phyloP scores from a whole-genome alignment of 1,140 invertebrate genomes.

The Bombyx mandarina region DNA sequence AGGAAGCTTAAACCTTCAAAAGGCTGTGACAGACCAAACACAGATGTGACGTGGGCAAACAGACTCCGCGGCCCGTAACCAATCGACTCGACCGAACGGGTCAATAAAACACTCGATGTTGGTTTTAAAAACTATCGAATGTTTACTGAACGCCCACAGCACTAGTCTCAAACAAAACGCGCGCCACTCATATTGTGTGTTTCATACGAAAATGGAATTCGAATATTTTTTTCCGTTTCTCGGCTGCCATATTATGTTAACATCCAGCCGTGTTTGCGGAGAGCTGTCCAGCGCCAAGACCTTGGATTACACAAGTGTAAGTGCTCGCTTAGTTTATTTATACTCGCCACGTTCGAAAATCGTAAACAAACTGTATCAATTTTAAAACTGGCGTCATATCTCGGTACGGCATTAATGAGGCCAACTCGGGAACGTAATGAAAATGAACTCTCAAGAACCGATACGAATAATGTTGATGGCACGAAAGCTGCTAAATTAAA shows the following conservation, averaged over 20 bases:
- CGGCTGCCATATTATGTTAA: too few species aligned
- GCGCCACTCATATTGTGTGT: neutral
- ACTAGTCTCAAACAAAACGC: conserved; percentile 15
- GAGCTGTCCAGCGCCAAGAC: too few species aligned
- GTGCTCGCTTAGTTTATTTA: too few species aligned
- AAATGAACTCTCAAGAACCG: conserved; percentile 4
- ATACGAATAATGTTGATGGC: conserved; percentile 2
- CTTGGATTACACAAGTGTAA: too few species aligned
- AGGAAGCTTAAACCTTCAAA: conserved; percentile 46
- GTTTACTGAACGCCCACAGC: conserved; percentile 16
- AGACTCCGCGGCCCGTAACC: conserved; percentile 32
- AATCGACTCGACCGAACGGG: conserved; percentile 26
- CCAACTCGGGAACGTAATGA: conserved; percentile 2
- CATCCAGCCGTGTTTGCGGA: too few species aligned
- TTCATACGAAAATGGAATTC: conserved; percentile 8
- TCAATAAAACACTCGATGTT: conserved; percentile 21
- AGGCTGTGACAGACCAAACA: conserved; percentile 50
- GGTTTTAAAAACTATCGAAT: conserved; percentile 21
- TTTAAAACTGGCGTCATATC: too few species aligned
- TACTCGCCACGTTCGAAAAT: neutral
- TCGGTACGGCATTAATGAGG: neutral
- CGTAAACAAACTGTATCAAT: neutral
- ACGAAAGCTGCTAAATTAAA: conserved; percentile 6
- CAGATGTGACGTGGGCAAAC: conserved; percentile 56
- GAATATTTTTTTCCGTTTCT: neutral